phyloP scores from a whole-genome alignment of 2,888 invertebrate species.

The Chrysolina haemoptera region DNA sequence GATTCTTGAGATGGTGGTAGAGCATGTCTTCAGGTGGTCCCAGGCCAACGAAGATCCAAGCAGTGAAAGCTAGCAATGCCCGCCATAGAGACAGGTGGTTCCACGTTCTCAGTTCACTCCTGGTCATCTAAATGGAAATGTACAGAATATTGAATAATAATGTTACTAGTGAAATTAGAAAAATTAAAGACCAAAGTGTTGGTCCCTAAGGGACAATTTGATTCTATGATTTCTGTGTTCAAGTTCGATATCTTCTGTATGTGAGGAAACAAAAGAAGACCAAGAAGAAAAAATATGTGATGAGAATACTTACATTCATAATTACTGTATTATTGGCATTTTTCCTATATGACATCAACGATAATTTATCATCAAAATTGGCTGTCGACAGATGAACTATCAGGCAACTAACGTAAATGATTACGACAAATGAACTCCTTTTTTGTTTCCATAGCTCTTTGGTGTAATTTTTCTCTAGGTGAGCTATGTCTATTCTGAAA shows the following conservation, averaged over 20 bases:
- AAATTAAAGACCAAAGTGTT: too few species aligned
- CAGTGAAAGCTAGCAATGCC: slow-evolving; percentile 74
- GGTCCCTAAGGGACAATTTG: too few species aligned
- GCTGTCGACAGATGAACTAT: slow-evolving; percentile 64
- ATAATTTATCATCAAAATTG: slow-evolving; percentile 64
- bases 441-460: slow-evolving; percentile 61
- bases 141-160: too few species aligned
- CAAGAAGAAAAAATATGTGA: slow-evolving; percentile 21
- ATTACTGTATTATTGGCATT: slow-evolving; percentile 50
- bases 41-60: slow-evolving; percentile 74
- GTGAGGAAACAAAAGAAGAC: too few species aligned
- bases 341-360: slow-evolving; percentile 55
- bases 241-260: too few species aligned
- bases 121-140: slow-evolving; percentile 69
- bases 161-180: too few species aligned
- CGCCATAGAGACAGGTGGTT: slow-evolving; percentile 76
- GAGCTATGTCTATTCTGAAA: slow-evolving; percentile 66
- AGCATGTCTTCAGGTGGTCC: slow-evolving; percentile 72
- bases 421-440: slow-evolving; percentile 61
- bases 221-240: too few species aligned
- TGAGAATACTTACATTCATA: slow-evolving; percentile 52
- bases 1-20: slow-evolving; percentile 70
- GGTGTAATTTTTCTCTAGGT: slow-evolving; percentile 59
- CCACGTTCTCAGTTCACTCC: slow-evolving; percentile 74
- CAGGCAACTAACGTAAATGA: slow-evolving; percentile 63